Conservation (phyloP, 2,113 vertebrate genomes). For the Lates calcarifer region DNA sequence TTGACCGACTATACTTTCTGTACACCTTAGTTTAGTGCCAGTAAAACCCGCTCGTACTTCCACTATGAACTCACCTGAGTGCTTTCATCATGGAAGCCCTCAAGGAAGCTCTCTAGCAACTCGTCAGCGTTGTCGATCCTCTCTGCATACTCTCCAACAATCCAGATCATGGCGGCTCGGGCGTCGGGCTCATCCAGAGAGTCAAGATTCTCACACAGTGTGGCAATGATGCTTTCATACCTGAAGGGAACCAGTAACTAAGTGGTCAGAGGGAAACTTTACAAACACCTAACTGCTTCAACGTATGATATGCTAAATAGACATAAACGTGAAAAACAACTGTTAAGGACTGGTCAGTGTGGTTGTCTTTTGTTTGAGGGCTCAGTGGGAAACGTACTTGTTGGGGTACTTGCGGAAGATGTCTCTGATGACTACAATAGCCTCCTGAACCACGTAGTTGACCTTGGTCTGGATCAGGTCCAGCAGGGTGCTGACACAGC, state of each 20-base stretch:
- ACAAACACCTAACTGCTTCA: background rate
- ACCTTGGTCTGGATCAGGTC: slow-evolving; percentile 99
- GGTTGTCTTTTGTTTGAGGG: background rate
- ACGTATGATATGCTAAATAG: background rate
- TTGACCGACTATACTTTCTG: background rate
- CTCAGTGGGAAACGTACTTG: slow-evolving; percentile 86
- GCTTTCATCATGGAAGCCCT: slow-evolving; percentile 99
- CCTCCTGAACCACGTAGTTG: slow-evolving; percentile 98
- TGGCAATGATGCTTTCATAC: slow-evolving; percentile 99
- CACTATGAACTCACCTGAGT: slow-evolving; percentile 88
- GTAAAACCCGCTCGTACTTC: background rate
- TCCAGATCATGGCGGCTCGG: slow-evolving; percentile 99
- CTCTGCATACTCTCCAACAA: slow-evolving; percentile 98
- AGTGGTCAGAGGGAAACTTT: background rate
- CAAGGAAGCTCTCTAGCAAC: slow-evolving; percentile 96
- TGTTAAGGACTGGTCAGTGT: accelerated
- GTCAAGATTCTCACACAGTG: slow-evolving; percentile 97
- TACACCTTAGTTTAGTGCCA: background rate
- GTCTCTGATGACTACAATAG: slow-evolving; percentile 97
- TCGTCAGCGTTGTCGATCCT: slow-evolving; percentile 99
- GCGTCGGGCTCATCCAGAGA: slow-evolving; percentile 98
- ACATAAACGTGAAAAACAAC: background rate
- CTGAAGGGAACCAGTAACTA: slow-evolving; percentile 72
- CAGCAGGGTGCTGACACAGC: slow-evolving; percentile 96
- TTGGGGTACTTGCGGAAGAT: slow-evolving; percentile 99